Percentiles rank a stretch among this genome's conserved stretches.
Conservation (phyloP, 2,888 invertebrate genomes). For the Tetranychus truncatus region DNA sequence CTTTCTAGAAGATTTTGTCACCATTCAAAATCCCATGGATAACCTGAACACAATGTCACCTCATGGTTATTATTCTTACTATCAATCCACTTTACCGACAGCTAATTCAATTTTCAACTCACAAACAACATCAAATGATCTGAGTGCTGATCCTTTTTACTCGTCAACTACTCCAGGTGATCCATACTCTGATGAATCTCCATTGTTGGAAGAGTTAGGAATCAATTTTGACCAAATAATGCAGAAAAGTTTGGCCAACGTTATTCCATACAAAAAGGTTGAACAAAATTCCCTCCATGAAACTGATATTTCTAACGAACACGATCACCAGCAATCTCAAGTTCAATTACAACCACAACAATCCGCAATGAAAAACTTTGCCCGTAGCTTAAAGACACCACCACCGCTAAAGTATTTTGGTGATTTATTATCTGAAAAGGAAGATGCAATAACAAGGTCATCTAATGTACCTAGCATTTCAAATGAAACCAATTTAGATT, state of each 20-base stretch:
- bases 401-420: neutral
- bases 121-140: neutral
- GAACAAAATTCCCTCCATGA: constrained; percentile 55
- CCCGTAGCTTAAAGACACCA: too few relatives aligned
- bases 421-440: neutral
- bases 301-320: constrained; percentile 63
- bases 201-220: constrained; percentile 70
- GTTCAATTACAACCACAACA: neutral
- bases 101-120: neutral
- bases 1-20: neutral
- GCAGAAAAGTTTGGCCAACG: constrained; percentile 68
- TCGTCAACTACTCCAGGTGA: constrained; percentile 10
- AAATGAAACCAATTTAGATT: neutral
- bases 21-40: neutral
- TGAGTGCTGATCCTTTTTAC: neutral
- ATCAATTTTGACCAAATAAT: constrained; percentile 73
- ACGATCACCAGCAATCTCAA: too few relatives aligned
- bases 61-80: neutral
- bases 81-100: neutral
- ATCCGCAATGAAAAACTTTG: neutral
- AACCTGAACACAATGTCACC: neutral
- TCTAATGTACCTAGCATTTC: neutral
- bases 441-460: neutral
- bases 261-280: constrained; percentile 62
- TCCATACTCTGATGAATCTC: constrained; percentile 49